Evolutionary conservation across 2,113 vertebrate species (phyloP).

Genomic region (Clarias gariepinus): DNA sequence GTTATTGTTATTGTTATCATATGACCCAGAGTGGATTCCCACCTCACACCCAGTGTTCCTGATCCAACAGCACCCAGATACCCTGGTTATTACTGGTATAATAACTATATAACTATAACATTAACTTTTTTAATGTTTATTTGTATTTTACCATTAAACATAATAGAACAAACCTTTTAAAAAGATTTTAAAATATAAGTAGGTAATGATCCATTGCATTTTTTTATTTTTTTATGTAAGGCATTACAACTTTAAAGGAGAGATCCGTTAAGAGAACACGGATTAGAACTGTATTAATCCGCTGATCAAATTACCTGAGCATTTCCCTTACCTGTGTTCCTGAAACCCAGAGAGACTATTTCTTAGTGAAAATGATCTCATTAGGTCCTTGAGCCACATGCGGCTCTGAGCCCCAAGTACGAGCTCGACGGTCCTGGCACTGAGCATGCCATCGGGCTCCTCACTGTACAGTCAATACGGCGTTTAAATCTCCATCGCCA

Average conservation of each 20-base stretch:
- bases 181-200: neutral
- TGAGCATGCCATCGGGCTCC: constrained; percentile 35
- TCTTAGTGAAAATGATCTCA: constrained; percentile 43
- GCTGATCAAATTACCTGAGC: neutral
- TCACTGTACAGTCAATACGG: constrained; percentile 30
- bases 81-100: neutral
- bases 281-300: neutral
- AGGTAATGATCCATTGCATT: neutral
- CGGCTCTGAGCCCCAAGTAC: constrained; percentile 38
- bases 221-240: neutral
- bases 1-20: too few relatives aligned
- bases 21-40: too few relatives aligned
- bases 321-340: constrained; percentile 18
- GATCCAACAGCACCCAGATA: neutral
- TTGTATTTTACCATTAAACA: neutral
- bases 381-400: constrained; percentile 31
- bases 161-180: neutral
- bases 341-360: constrained; percentile 30
- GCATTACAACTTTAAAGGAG: neutral
- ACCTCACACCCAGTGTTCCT: neutral
- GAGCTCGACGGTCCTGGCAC: constrained; percentile 33
- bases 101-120: neutral
- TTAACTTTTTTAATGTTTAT: neutral
- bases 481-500: constrained; percentile 52
- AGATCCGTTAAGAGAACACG: neutral